phyloP scores from a whole-genome alignment of 2,113 vertebrate genomes.

The Verasper variegatus region DNA sequence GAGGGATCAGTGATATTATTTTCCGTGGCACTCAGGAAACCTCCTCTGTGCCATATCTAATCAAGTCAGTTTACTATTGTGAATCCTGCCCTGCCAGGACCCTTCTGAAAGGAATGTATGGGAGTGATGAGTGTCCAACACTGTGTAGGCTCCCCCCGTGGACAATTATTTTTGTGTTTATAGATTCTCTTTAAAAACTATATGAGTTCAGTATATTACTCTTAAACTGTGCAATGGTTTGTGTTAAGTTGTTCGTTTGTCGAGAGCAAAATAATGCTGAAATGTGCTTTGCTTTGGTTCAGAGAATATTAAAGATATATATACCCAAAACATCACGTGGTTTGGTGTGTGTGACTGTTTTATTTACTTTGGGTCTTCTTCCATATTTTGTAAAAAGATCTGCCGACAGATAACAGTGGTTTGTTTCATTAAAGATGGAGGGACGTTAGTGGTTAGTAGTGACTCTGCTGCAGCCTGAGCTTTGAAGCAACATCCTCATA shows the following conservation, averaged over 20 bases:
- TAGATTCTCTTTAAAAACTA: conserved; percentile 42
- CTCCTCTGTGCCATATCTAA: conserved; percentile 17
- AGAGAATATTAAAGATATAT: conserved; percentile 63
- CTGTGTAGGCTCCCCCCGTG: conserved; percentile 44
- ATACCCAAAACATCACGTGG: conserved; percentile 21
- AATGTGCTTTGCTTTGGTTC: conserved; percentile 68
- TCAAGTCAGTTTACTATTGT: conserved; percentile 17
- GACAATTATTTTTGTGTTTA: conserved; percentile 51
- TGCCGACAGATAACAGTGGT: not conserved
- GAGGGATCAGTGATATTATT: not conserved
- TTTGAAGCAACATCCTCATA: conserved; percentile 23
- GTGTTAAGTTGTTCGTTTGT: conserved; percentile 65
- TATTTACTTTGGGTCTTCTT: conserved; percentile 50
- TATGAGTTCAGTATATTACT: conserved; percentile 58
- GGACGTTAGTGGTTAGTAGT: not conserved
- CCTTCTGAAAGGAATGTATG: conserved; percentile 58
- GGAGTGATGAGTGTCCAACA: conserved; percentile 28
- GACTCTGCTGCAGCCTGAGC: conserved; percentile 1
- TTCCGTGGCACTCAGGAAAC: conserved; percentile 14
- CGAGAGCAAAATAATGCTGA: conserved; percentile 60
- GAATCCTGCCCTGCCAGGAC: conserved; percentile 24
- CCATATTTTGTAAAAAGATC: conserved; percentile 51
- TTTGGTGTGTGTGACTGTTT: conserved; percentile 15
- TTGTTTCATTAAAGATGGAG: not conserved
- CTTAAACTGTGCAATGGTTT: conserved; percentile 63